A percentile compares a stretch with the other conserved stretches of the same genome.
These are phyloP conservation scores for Alethe diademata DNA, from an alignment of 2,113 vertebrate genomes.

Conservation along the genomic window DNA sequence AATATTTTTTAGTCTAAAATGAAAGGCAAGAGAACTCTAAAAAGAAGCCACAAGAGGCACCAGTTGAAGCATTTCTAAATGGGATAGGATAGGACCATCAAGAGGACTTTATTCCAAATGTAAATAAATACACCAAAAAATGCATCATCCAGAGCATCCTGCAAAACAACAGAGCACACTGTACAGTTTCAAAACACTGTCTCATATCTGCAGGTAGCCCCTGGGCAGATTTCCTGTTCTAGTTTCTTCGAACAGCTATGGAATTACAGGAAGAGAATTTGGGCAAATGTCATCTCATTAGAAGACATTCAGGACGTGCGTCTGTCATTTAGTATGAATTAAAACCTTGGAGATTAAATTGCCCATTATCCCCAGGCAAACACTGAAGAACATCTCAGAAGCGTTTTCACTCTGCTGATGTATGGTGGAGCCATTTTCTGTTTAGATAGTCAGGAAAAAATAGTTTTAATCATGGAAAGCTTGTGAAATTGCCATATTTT, in stretches of 20 bases:
- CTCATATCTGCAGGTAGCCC: neutral
- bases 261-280: neutral
- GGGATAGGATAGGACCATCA: neutral
- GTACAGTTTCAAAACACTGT: neutral
- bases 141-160: neutral
- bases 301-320: neutral
- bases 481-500: neutral
- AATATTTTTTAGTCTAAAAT: neutral
- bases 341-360: constrained; percentile 17
- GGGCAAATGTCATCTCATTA: constrained; percentile 21
- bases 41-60: neutral
- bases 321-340: neutral
- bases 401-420: neutral
- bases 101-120: neutral
- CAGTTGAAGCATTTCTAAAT: neutral
- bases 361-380: neutral
- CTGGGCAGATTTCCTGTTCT: neutral
- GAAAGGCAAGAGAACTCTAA: neutral
- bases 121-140: constrained; percentile 6
- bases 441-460: neutral
- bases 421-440: neutral
- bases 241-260: neutral
- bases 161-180: neutral
- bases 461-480: neutral
- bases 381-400: neutral